Evolutionary conservation across 2,113 vertebrate genomes (phyloP).

Genomic region (Neofelis nebulosa): DNA sequence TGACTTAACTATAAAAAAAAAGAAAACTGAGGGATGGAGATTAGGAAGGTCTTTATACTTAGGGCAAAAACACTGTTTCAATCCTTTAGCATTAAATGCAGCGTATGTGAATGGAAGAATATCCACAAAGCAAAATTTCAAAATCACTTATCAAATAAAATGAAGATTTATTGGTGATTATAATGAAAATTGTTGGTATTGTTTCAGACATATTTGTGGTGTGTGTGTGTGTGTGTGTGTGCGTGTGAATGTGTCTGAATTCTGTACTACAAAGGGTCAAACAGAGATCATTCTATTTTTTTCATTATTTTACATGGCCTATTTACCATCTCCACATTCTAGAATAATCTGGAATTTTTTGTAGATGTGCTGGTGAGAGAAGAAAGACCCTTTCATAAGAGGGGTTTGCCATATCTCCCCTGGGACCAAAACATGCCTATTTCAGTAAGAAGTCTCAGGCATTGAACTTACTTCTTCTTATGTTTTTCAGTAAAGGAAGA

Average conservation of each 20-base stretch:
- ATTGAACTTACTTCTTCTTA: conserved; percentile 69
- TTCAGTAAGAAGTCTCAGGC: not conserved
- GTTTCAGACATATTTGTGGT: not conserved
- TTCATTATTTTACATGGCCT: not conserved
- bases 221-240: not conserved
- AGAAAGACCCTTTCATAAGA: conserved; percentile 18
- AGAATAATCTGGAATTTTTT: conserved; percentile 65
- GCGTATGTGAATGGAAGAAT: not conserved
- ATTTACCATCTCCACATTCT: not conserved
- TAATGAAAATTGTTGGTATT: not conserved
- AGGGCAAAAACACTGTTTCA: not conserved
- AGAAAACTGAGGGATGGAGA: not conserved
- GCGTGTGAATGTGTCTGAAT: not conserved
- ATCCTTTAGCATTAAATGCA: not conserved
- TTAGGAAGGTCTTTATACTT: not conserved
- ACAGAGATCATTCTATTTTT: not conserved
- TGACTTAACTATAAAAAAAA: not conserved
- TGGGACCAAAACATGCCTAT: not conserved
- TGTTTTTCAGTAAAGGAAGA: conserved; percentile 89
- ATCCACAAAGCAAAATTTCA: not conserved
- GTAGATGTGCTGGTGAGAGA: conserved; percentile 45
- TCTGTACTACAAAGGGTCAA: not conserved
- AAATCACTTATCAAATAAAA: not conserved
- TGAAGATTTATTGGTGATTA: not conserved
- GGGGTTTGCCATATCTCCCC: not conserved